These are phyloP conservation scores for Patiria miniata DNA, from an alignment of 35 echinoderm and acorn worm species.

Conservation along the genomic window DNA sequence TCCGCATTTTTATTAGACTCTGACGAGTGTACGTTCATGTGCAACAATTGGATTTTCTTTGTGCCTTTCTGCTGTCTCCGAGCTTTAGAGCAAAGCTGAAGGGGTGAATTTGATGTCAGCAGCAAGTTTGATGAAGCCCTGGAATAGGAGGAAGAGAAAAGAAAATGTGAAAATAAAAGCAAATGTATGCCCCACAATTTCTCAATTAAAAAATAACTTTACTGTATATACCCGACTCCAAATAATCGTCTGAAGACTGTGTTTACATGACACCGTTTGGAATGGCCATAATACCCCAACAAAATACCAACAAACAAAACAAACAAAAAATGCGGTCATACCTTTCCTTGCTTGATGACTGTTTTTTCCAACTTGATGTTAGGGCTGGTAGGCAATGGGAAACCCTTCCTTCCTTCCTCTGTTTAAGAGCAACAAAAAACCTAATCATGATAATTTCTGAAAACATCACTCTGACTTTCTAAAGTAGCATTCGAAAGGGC, in stretches of 20 bases:
- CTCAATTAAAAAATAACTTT: not conserved
- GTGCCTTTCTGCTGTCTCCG: too few relatives aligned
- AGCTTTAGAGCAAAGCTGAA: not conserved
- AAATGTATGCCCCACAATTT: too few relatives aligned
- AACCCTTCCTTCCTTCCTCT: not conserved
- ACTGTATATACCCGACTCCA: not conserved
- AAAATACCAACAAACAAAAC: not conserved
- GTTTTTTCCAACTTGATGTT: not conserved
- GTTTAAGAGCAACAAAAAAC: not conserved
- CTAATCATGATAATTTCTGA: not conserved
- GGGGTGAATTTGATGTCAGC: not conserved
- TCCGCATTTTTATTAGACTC: too few relatives aligned
- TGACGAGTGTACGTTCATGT: too few relatives aligned
- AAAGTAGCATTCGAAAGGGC: too few relatives aligned
- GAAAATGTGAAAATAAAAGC: too few relatives aligned
- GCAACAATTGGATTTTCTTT: too few relatives aligned
- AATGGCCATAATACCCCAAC: too few relatives aligned
- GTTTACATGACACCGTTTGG: not conserved
- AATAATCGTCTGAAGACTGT: not conserved
- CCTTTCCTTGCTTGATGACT: not conserved
- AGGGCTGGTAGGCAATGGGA: not conserved
- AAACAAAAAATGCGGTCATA: not conserved
- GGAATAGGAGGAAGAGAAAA: not conserved
- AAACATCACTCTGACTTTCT: too few relatives aligned
- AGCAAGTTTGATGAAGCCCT: constrained; percentile 11